A percentile compares a stretch with the other conserved stretches of the same genome.
These are phyloP conservation scores for Anas platyrhynchos DNA, from an alignment of 2,113 vertebrate genomes.

Conservation along the genomic window DNA sequence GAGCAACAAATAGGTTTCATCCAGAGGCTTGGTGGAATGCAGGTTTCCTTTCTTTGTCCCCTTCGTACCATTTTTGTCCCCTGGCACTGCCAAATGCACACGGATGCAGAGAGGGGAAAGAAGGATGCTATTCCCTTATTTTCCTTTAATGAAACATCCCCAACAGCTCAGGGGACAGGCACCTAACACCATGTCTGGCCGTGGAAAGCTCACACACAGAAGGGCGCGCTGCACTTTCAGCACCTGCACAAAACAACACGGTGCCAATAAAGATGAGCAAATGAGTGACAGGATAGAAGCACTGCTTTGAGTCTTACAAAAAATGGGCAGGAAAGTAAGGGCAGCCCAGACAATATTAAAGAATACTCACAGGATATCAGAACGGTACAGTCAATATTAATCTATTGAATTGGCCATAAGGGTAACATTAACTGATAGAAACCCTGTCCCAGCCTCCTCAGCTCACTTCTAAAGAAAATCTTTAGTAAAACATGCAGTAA, in stretches of 20 bases:
- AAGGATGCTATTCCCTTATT: not conserved
- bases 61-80: not conserved
- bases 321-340: not conserved
- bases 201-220: not conserved
- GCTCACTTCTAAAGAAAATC: not conserved
- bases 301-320: not conserved
- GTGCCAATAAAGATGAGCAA: not conserved
- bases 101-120: not conserved
- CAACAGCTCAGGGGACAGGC: not conserved
- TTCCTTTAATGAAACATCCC: not conserved
- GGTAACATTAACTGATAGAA: not conserved
- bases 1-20: not conserved
- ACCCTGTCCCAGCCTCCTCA: not conserved
- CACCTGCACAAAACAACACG: not conserved
- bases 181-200: no score
- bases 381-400: not conserved
- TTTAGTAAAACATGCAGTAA: not conserved
- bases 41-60: not conserved
- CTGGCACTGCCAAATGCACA: not conserved
- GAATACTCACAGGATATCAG: not conserved
- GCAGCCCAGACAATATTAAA: not conserved
- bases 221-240: not conserved
- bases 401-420: not conserved
- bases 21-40: not conserved
- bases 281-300: not conserved